Evolutionary conservation across 2,888 invertebrate genomes (phyloP).

Genomic region (Phlogophora meticulosa): DNA sequence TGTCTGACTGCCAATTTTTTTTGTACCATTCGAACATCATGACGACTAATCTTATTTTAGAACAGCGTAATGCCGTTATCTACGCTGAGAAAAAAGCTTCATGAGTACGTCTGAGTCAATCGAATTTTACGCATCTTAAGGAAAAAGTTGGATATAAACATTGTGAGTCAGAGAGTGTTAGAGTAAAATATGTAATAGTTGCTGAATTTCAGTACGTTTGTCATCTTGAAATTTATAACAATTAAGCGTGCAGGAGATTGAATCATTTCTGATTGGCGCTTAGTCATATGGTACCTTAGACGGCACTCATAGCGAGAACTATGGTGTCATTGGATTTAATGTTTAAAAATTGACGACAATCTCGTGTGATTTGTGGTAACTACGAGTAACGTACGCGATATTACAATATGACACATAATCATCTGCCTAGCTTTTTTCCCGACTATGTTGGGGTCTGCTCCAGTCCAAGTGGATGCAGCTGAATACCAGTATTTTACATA

Average conservation of each 20-base stretch:
- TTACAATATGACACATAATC: background rate
- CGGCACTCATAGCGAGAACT: no score
- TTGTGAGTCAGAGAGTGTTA: slow-evolving; percentile 9
- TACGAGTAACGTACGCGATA: slow-evolving; percentile 11
- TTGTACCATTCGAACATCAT: background rate
- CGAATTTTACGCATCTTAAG: background rate
- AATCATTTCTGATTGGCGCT: slow-evolving; percentile 26
- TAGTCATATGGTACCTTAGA: slow-evolving; percentile 29
- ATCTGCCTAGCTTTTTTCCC: no score
- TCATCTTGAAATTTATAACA: slow-evolving; percentile 34
- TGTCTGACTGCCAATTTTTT: background rate
- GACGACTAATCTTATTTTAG: background rate
- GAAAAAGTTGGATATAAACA: background rate
- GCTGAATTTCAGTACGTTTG: slow-evolving; percentile 29
- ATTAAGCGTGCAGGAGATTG: background rate
- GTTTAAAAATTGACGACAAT: slow-evolving; percentile 27
- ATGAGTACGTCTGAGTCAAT: background rate
- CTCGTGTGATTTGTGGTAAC: background rate
- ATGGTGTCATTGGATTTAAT: slow-evolving; percentile 17
- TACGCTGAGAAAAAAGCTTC: background rate
- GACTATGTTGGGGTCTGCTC: no score
- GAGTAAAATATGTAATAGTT: background rate
- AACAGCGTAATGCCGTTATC: background rate
- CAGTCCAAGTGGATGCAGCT: no score
- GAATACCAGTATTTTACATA: no score